A percentile compares a stretch with the other conserved stretches of the same genome.
Conservation (phyloP, 2,888 invertebrate genomes). For the Eupithecia vulgata region DNA sequence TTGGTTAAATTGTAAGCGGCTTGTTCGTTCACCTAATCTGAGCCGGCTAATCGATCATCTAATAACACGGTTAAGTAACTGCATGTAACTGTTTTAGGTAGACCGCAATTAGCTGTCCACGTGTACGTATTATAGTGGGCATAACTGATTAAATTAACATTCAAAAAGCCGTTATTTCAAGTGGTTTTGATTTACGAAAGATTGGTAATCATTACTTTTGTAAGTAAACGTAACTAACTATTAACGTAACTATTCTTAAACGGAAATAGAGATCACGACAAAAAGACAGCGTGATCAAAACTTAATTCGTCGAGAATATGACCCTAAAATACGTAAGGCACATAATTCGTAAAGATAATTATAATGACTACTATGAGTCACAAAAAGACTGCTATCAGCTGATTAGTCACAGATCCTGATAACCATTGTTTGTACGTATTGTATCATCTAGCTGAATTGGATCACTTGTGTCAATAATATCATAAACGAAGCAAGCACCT, state of each 20-base stretch:
- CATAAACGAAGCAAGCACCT: constrained; percentile 9
- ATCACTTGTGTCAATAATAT: constrained; percentile 32
- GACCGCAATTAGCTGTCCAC: constrained; percentile 21
- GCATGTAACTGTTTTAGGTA: constrained; percentile 19
- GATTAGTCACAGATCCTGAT: constrained; percentile 24
- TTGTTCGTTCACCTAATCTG: constrained; percentile 16
- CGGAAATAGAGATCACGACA: background rate
- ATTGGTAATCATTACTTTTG: background rate
- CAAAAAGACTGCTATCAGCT: constrained; percentile 16
- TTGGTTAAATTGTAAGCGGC: background rate
- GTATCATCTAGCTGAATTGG: constrained; percentile 4
- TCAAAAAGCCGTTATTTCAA: background rate
- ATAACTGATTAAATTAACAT: background rate
- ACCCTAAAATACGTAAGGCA: background rate
- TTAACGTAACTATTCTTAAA: background rate
- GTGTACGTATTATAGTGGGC: constrained; percentile 7
- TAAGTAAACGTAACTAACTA: background rate
- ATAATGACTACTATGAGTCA: constrained; percentile 19
- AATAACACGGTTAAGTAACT: constrained; percentile 20
- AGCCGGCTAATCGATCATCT: constrained; percentile 21
- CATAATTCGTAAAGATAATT: background rate
- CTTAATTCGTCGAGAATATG: background rate
- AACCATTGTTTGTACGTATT: constrained; percentile 10
- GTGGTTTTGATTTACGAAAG: background rate
- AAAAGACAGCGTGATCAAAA: background rate